Base-by-base conservation (phyloP, 2,113 vertebrate genomes). In the Alectura lathami region DNA sequence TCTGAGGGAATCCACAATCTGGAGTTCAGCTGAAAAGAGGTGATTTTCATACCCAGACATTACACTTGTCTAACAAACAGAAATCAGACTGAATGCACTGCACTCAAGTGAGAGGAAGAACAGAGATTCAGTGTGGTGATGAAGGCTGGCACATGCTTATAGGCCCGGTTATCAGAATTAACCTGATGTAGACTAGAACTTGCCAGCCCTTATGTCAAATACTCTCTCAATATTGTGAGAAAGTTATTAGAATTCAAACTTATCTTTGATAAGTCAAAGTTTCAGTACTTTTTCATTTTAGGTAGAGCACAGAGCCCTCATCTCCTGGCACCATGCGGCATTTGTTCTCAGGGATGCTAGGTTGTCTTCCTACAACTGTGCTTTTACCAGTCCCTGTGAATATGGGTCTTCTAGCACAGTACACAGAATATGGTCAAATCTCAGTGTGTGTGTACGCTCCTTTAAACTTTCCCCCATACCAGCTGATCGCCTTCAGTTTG, bases 401-500 rank as follows among this genome's bases (percentile, higher is more conserved):
- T 82, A 36, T 29, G 47, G 30, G 12, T 30, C 42, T 84, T 67
- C 59, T 68, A 17, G 40, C 54, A 67, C 12, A 73, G 34, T 15
- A 22, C 32, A 56, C 7, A 66, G 36, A 56, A n/a, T 69, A n/a
- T 22, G 26, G 75, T 83, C 82, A 88, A 53, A 68, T 56, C 59
- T 86, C 73, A 50, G 36, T 36, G 38, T 32, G 38, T 34, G 42
- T 67, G 45, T 40, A 30, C 45, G 45, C 4, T n/a, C 26, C 63
- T 89, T 62, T 63, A 92, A 92, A 16, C 17, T 62, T 81, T 50
- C 24, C 26, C 17, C 16, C 50, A 36, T 7, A 13, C 38, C 77
- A 88, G 47, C 34, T 81, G 89, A 84, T 91, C 81, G 60, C 50
- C 77, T 92, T 95, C 85, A 63, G 47, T 75, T 67, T 94, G 81